phyloP scores from a whole-genome alignment of 1,140 invertebrate genomes.

The Planococcus citri region DNA sequence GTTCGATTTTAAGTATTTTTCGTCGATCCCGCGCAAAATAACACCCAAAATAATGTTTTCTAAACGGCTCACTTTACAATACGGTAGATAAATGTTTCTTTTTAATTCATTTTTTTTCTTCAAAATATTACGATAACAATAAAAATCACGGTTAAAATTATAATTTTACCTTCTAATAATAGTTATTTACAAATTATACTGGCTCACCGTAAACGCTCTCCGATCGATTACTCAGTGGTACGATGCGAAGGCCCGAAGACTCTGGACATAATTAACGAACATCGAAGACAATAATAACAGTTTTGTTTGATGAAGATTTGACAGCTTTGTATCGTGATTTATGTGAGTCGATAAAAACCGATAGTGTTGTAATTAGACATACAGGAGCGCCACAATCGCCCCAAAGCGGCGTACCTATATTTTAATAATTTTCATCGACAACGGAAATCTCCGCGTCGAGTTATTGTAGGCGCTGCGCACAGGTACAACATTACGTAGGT shows the following conservation, averaged over 20 bases:
- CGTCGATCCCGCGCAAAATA: too few species aligned
- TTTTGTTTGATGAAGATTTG: slow-evolving; percentile 19
- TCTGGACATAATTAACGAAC: not conserved
- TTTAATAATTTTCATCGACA: not conserved
- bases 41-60: not conserved
- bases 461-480: too few species aligned
- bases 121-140: not conserved
- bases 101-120: not conserved
- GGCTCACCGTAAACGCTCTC: not conserved
- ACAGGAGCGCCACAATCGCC: slow-evolving; percentile 16
- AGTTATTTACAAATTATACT: slow-evolving; percentile 17
- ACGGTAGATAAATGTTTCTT: not conserved
- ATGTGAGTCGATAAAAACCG: slow-evolving; percentile 11
- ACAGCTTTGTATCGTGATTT: slow-evolving; percentile 15
- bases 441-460: not conserved
- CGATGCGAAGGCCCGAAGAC: not conserved
- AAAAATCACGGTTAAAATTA: not conserved
- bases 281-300: slow-evolving; percentile 12
- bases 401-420: not conserved
- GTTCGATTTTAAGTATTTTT: too few species aligned
- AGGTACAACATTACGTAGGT: too few species aligned
- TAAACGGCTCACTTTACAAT: not conserved
- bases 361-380: slow-evolving; percentile 18
- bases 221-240: not conserved
- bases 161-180: slow-evolving; percentile 9